A percentile compares a stretch with the other conserved stretches of the same genome.
Conservation (phyloP, 1,140 invertebrate species). For the Musca domestica region DNA sequence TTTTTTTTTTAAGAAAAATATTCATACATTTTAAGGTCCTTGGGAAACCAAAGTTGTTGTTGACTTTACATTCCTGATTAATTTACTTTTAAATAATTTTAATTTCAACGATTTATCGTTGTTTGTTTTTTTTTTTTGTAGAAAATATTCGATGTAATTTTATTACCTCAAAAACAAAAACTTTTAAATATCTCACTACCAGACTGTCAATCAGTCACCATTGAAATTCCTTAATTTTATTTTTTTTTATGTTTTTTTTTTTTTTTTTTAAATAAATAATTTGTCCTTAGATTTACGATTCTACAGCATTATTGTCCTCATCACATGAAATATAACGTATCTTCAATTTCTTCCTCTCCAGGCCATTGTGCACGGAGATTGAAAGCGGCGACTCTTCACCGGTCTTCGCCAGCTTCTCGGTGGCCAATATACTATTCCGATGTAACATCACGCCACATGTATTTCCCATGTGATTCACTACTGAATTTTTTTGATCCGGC, state of each 20-base stretch:
- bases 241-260: not conserved
- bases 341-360: conserved; percentile 41
- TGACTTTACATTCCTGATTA: no score
- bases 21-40: conserved; percentile 32
- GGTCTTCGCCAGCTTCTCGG: conserved; percentile 32
- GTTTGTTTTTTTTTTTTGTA: not conserved
- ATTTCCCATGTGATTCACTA: not conserved
- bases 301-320: conserved; percentile 51
- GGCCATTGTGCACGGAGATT: conserved; percentile 41
- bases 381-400: conserved; percentile 44
- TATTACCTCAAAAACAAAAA: not conserved
- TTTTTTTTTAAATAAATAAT: conserved; percentile 1
- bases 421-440: conserved; percentile 36
- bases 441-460: not conserved
- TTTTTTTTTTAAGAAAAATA: conserved; percentile 8
- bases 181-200: no score
- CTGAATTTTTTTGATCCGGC: conserved; percentile 29
- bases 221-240: no score
- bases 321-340: conserved; percentile 52
- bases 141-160: no score
- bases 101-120: not conserved
- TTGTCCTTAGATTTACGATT: conserved; percentile 19
- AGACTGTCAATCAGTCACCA: no score
- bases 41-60: no score
- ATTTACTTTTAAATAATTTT: not conserved